These are phyloP conservation scores for Sipha flava DNA, from an alignment of 1,140 invertebrate species.

Conservation along the genomic window DNA sequence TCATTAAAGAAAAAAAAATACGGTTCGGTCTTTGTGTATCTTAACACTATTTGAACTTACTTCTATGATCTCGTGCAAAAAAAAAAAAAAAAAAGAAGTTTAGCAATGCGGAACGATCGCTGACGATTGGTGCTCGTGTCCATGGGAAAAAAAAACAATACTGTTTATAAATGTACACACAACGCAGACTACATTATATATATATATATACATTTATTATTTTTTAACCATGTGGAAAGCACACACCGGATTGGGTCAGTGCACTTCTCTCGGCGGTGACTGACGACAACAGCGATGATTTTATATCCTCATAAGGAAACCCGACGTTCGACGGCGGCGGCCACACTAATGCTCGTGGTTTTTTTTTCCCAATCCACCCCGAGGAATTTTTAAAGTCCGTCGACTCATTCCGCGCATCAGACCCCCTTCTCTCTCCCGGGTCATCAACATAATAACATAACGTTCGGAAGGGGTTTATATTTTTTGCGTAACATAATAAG, in stretches of 20 bases:
- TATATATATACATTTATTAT: neutral
- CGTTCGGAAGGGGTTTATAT: no score
- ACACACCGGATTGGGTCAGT: neutral
- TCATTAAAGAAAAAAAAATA: neutral
- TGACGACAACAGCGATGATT: neutral
- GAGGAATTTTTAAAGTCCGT: neutral
- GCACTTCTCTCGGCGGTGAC: neutral
- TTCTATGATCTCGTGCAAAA: neutral
- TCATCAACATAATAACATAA: no score
- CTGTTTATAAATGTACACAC: neutral
- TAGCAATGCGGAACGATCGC: neutral
- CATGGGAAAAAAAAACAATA: neutral
- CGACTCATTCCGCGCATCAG: no score
- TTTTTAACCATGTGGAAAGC: neutral
- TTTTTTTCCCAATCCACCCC: neutral
- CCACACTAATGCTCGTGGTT: neutral
- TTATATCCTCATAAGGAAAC: slow-evolving; percentile 12
- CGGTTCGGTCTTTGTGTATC: neutral
- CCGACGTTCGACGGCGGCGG: neutral
- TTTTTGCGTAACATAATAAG: no score
- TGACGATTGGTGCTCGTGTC: neutral
- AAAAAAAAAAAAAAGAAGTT: neutral
- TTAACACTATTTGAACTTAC: neutral
- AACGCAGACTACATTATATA: neutral
- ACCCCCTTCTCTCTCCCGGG: no score